Percentiles rank a stretch among this genome's conserved stretches.
Conservation (phyloP, 1,140 invertebrate genomes). For the Antheraea pernyi region DNA sequence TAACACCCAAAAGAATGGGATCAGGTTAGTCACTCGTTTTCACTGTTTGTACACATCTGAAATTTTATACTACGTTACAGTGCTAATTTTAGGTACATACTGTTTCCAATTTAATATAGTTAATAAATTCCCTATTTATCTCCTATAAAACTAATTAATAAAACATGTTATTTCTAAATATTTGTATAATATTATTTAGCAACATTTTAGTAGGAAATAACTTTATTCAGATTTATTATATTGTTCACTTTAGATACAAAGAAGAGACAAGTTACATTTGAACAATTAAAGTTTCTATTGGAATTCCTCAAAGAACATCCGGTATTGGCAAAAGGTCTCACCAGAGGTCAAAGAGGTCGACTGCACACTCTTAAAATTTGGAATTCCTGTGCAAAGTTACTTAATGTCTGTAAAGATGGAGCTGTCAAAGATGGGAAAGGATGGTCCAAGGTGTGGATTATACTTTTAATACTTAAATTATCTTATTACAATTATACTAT, state of each 20-base stretch:
- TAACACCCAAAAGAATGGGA: not conserved
- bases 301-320: constrained; percentile 40
- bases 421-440: constrained; percentile 43
- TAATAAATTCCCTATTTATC: too few species aligned
- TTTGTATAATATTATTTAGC: not conserved
- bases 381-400: constrained; percentile 41
- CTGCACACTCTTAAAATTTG: constrained; percentile 37
- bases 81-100: not conserved
- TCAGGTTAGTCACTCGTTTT: not conserved
- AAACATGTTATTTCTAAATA: not conserved
- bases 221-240: constrained; percentile 14
- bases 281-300: constrained; percentile 39
- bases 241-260: constrained; percentile 5
- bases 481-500: too few species aligned
- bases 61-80: not conserved
- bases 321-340: constrained; percentile 35
- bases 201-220: too few species aligned
- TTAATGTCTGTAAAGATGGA: constrained; percentile 39
- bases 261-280: constrained; percentile 32
- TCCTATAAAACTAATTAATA: too few species aligned
- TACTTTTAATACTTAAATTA: too few species aligned
- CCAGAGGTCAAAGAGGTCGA: constrained; percentile 33
- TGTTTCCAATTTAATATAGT: too few species aligned
- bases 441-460: constrained; percentile 44
- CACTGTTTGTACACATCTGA: not conserved